These are phyloP conservation scores for Phlogophora meticulosa DNA, from an alignment of 2,888 invertebrate genomes.

Conservation along the genomic window DNA sequence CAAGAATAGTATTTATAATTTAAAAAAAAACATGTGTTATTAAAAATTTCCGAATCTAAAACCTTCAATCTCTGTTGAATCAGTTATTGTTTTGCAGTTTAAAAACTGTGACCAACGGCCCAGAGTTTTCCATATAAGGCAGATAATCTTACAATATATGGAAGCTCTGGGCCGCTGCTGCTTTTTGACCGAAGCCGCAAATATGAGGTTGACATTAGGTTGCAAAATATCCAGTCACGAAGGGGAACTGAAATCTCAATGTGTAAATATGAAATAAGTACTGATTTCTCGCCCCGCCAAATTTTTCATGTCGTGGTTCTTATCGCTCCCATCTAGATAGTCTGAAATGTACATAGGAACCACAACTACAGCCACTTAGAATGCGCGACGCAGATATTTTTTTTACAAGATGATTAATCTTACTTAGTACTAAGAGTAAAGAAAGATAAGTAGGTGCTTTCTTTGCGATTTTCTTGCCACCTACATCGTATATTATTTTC, in stretches of 20 bases:
- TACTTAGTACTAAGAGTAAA: slow-evolving; percentile 21
- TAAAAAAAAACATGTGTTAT: too few species aligned
- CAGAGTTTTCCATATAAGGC: too few species aligned
- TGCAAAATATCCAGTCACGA: neutral
- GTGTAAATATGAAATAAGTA: too few species aligned
- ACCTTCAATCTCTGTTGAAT: neutral
- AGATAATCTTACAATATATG: neutral
- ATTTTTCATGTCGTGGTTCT: neutral
- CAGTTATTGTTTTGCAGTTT: neutral
- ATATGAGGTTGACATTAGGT: too few species aligned
- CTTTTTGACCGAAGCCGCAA: too few species aligned
- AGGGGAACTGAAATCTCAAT: neutral
- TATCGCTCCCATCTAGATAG: slow-evolving; percentile 15
- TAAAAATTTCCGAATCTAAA: neutral
- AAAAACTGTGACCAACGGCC: too few species aligned
- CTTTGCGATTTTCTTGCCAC: slow-evolving; percentile 2
- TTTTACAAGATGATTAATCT: slow-evolving; percentile 39
- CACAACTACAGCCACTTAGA: slow-evolving; percentile 1
- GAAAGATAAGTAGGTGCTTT: slow-evolving; percentile 12
- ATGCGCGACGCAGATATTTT: slow-evolving; percentile 4
- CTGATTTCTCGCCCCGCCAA: neutral
- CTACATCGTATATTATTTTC: slow-evolving; percentile 44
- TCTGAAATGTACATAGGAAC: neutral
- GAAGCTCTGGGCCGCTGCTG: neutral
- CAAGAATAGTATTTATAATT: too few species aligned